Evolutionary conservation across 2,888 invertebrate genomes (phyloP), one percentile per base, ranked within the genome.

Genomic region (Megalurothrips usitatus): DNA sequence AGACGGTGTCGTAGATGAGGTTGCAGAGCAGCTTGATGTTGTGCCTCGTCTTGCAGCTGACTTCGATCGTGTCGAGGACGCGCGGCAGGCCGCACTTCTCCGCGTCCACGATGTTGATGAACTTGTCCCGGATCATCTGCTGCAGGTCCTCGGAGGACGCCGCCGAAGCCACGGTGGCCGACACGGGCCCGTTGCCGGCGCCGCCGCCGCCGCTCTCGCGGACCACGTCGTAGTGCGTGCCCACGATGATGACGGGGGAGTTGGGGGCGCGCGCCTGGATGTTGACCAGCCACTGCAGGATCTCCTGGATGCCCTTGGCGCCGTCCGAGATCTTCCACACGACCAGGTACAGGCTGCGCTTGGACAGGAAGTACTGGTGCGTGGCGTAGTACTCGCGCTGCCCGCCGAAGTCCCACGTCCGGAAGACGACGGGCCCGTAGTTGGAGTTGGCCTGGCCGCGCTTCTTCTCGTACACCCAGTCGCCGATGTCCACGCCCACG

Each of bases 321-420:
- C 99, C 99, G 85, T 98, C 98, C 0, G 93, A 94, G 81, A 98
- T 94, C 84, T 93, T 92, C 98, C 99, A 99, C 6, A 98, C 92
- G 0, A 99, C 98, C 81, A 99, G 89, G 87, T 98, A 99, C 58
- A 99, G 89, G 83, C 98, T 97, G 19, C 99, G 91, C 82, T 97
- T 95, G 0, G 98, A 98, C 79, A 99, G 89, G 87, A 99, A 99
- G 87, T 99, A 99, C 87, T 99, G 98, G 89, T 99, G 99, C 0
- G 99, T 99, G 0, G 98, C 96, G 87, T 99, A 99, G 87, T 99
- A 93, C 91, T 99, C 99, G 86, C 94, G 93, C 88, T 98, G 99
- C 0, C 99, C 99, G 8, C 98, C 98, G 88, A 99, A 99, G 88
- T 99, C 99, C 99, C 99, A 99, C 0, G 99, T 99, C 81, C 98